A percentile compares a stretch with the other conserved stretches of the same genome.
These are phyloP conservation scores for Babylonia areolata DNA, from an alignment of 1,140 invertebrate species.

Conservation along the genomic window DNA sequence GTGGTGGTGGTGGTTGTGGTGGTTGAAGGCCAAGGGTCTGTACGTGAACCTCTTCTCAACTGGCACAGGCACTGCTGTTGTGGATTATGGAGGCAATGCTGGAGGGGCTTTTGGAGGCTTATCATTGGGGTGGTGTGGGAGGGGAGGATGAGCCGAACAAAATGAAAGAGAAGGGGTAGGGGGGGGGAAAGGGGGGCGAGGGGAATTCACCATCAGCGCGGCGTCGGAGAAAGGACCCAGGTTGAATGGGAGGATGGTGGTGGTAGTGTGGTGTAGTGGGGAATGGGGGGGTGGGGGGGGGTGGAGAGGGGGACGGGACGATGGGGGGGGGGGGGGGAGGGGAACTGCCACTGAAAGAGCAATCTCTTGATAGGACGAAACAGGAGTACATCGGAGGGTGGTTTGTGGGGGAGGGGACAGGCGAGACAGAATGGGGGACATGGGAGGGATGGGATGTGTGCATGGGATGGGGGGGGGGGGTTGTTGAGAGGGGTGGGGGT, in stretches of 20 bases:
- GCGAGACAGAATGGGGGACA: not conserved
- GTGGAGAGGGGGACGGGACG: too few species aligned
- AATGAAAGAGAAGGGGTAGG: too few species aligned
- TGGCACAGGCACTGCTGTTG: too few species aligned
- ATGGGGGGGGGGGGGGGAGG: too few species aligned
- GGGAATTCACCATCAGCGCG: not conserved
- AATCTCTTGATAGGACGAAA: not conserved
- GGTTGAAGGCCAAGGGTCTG: not conserved
- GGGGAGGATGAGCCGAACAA: not conserved
- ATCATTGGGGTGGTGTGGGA: not conserved
- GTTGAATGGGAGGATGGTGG: not conserved
- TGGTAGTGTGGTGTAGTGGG: too few species aligned
- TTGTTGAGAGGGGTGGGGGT: not conserved
- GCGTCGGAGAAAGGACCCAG: not conserved
- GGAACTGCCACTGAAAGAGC: not conserved
- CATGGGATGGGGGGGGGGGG: not conserved
- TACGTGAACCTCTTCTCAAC: too few species aligned
- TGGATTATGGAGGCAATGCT: not conserved
- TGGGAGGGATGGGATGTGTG: not conserved
- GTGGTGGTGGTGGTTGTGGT: not conserved
- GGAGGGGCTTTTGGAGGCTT: not conserved
- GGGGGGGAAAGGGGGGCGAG: not conserved
- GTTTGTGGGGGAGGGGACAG: not conserved
- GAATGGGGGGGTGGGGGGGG: too few species aligned
- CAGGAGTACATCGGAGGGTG: not conserved